Percentiles rank a stretch among this genome's conserved stretches.
These are phyloP conservation scores for Eriocheir sinensis DNA, from an alignment of 1,140 invertebrate species.

Conservation along the genomic window DNA sequence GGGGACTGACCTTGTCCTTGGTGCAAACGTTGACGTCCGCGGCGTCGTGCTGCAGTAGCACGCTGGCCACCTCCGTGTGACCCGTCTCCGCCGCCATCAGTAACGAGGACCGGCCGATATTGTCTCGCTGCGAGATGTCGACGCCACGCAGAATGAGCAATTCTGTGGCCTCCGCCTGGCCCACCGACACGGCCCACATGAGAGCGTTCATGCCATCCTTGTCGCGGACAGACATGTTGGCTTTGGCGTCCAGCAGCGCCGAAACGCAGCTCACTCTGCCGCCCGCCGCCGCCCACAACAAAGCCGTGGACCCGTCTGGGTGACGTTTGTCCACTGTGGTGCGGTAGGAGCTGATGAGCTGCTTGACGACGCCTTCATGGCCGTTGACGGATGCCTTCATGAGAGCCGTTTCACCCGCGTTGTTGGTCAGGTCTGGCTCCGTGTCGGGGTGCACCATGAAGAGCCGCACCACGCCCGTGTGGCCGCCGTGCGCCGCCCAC, in stretches of 20 bases:
- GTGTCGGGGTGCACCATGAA: constrained; percentile 78
- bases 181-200: constrained; percentile 78
- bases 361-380: constrained; percentile 78
- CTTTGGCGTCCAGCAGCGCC: constrained; percentile 71
- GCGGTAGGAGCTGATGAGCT: constrained; percentile 72
- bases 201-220: constrained; percentile 78
- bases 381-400: constrained; percentile 79
- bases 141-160: constrained; percentile 63
- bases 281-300: constrained; percentile 78
- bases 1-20: constrained; percentile 77
- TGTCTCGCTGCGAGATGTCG: constrained; percentile 70
- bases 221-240: constrained; percentile 64
- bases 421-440: constrained; percentile 79
- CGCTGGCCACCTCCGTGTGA: constrained; percentile 70
- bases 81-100: constrained; percentile 78
- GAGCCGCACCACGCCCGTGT: constrained; percentile 79
- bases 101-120: constrained; percentile 76
- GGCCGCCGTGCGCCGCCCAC: constrained; percentile 80
- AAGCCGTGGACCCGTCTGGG: constrained; percentile 77
- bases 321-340: constrained; percentile 76
- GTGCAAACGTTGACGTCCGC: constrained; percentile 73
- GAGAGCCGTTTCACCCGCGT: constrained; percentile 79
- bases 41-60: constrained; percentile 70
- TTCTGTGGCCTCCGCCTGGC: constrained; percentile 72
- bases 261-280: constrained; percentile 68